Evolutionary conservation across 2,797 vertebrate genomes (phyloP).

Genomic region (Antrozous pallidus): DNA sequence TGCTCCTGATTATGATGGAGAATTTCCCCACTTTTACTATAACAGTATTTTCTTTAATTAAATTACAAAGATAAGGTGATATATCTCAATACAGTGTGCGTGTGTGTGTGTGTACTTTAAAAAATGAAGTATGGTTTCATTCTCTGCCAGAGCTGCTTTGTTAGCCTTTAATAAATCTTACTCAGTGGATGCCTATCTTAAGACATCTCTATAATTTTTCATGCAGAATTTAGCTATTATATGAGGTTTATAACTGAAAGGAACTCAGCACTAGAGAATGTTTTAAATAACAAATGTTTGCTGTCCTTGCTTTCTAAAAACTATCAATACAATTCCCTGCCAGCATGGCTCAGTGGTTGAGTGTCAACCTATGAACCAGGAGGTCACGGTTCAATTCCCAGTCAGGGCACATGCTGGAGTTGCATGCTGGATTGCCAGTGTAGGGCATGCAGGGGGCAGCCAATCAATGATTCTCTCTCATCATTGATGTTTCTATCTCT

Average conservation of each 20-base stretch:
- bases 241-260: background rate
- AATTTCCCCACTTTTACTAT: background rate
- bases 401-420: no score
- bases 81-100: background rate
- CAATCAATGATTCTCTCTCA: no score
- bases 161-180: background rate
- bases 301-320: background rate
- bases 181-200: background rate
- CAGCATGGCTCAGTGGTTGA: no score
- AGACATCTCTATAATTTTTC: background rate
- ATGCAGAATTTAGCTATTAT: background rate
- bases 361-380: no score
- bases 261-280: background rate
- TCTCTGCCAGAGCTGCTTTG: background rate
- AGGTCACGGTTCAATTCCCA: no score
- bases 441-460: no score
- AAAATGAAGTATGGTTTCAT: background rate
- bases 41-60: background rate
- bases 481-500: no score
- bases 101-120: background rate
- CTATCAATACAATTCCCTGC: background rate
- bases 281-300: background rate
- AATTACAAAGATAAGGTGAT: background rate
- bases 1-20: background rate
- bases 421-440: no score